Evolutionary conservation across 2,113 vertebrate genomes (phyloP).

Genomic region (Terrapene triunguis): DNA sequence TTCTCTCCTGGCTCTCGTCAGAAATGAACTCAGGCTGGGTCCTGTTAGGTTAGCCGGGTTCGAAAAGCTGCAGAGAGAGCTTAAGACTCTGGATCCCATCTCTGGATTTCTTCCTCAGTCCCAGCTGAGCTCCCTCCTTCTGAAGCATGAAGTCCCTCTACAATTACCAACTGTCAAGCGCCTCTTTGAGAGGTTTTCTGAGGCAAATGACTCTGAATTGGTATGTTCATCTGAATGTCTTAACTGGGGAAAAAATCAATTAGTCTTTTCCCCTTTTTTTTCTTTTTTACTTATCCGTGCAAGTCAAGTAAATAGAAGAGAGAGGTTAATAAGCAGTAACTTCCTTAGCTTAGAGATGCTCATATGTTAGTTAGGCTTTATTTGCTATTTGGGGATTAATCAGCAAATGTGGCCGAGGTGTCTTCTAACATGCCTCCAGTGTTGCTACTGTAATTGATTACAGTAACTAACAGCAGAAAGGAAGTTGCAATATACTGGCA

Average conservation of each 20-base stretch:
- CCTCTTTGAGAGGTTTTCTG: conserved; percentile 71
- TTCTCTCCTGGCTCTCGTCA: conserved; percentile 52
- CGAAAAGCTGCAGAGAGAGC: conserved; percentile 59
- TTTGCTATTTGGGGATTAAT: background rate
- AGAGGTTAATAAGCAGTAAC: background rate
- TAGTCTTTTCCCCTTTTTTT: background rate
- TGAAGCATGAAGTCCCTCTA: conserved; percentile 71
- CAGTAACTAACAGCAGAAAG: background rate
- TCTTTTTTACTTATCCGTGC: background rate
- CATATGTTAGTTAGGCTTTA: background rate
- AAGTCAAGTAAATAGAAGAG: background rate
- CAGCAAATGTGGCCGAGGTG: background rate
- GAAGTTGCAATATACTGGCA: background rate
- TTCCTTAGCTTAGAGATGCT: background rate
- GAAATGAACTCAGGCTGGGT: conserved; percentile 25
- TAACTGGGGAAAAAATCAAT: background rate
- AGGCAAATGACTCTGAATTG: conserved; percentile 49
- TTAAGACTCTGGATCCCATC: conserved; percentile 16
- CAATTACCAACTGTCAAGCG: conserved; percentile 67
- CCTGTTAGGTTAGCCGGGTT: conserved; percentile 36
- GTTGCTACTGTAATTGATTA: background rate
- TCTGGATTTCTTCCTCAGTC: conserved; percentile 55
- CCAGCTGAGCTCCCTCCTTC: conserved; percentile 62
- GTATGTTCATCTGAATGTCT: conserved; percentile 38
- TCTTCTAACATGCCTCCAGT: background rate